Base-by-base conservation (phyloP, 2,797 vertebrate species). In the Pseudocheirus occidentalis region DNA sequence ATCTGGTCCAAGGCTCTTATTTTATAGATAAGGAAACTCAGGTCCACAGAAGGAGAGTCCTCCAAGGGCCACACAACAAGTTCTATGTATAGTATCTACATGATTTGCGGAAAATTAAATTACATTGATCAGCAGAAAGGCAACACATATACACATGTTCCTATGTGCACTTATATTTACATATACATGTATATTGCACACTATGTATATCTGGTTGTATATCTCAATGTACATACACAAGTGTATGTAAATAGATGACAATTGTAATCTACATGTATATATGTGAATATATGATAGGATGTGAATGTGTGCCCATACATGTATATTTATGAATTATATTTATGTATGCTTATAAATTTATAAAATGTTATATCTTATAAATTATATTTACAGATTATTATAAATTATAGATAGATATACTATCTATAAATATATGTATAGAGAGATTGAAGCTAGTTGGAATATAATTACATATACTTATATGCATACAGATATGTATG, bases 61-160 rank as follows among this genome's bases (percentile, higher is more conserved):
- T n/a, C 34, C 13, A 5, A 66, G 1, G 14, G 34, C n/a, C 34
- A n/a, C 13, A 5, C 13, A 66, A 14, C 12, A 66, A 66, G 31
- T 5, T 2, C 13, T 34, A 66, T 34, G 5, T 13, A 66, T 1
- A 66, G 4, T n/a, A 66, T 31, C 34, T 66, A 4, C 3, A 14
- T 66, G 62, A 16, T 66, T n/a, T 66, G 14, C 1, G 14, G 62
- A 66, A 66, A n/a, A 66, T 66, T 66, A n/a, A 29, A 59, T 14
- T 14, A 10, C 12, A 55, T 13, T 14, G 14, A 13, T 55, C 55
- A 55, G 13, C 1, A 3, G 14, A 16, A 66, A 66, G 5, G 1
- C 14, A 66, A 34, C 0, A 62, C 3, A 34, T 4, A 6, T 11
- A n/a, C 2, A 6, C 16, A n/a, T 6, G 14, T n/a, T 18, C 0